Evolutionary conservation across 2,888 invertebrate genomes (phyloP).

Genomic region (Stenchaetothrips biformis): DNA sequence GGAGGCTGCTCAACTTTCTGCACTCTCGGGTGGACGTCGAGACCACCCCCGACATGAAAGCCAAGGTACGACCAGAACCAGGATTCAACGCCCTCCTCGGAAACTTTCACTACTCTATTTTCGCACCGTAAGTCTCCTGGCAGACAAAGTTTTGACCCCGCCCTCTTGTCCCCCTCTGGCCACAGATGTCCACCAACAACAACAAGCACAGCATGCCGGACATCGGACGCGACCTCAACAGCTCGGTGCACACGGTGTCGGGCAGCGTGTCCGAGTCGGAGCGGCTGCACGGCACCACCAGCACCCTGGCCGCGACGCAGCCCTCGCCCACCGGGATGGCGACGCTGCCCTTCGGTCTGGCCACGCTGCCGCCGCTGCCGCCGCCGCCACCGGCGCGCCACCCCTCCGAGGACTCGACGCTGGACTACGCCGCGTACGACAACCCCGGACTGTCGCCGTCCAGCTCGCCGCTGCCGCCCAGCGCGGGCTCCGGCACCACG

Average conservation of each 20-base stretch:
- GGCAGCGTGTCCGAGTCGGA: conserved; percentile 16
- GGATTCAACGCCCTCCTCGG: background rate
- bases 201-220: conserved; percentile 20
- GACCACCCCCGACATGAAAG: conserved; percentile 6
- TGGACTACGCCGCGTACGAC: conserved; percentile 34
- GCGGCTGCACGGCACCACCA: conserved; percentile 24
- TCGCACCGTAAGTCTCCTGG: background rate
- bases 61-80: background rate
- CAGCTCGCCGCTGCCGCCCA: background rate
- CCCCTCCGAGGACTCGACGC: conserved; percentile 33
- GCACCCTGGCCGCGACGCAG: conserved; percentile 15
- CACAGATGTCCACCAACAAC: conserved; percentile 27
- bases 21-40: conserved; percentile 2
- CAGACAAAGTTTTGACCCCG: background rate
- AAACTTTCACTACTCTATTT: background rate
- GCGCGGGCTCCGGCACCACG: background rate
- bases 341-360: conserved; percentile 9
- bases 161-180: background rate
- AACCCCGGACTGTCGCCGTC: conserved; percentile 32
- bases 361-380: conserved; percentile 28
- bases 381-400: conserved; percentile 26
- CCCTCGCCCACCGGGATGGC: background rate
- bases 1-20: background rate
- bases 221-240: conserved; percentile 8
- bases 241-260: background rate